Percentiles rank a stretch among this genome's conserved stretches.
phyloP scores from a whole-genome alignment of 2,113 vertebrate genomes.

The Cacatua alba region DNA sequence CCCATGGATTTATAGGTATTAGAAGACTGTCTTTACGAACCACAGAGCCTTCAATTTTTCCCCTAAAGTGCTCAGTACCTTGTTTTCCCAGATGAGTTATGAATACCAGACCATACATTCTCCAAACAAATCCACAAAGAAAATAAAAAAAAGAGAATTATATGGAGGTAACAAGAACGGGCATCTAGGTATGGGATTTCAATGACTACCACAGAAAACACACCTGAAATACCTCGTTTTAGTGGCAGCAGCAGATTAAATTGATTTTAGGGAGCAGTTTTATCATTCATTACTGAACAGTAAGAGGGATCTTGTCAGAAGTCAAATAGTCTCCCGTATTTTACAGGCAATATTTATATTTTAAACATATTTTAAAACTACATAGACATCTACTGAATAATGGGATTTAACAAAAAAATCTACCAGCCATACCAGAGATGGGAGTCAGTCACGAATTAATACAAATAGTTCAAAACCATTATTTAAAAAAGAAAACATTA shows the following conservation, averaged over 20 bases:
- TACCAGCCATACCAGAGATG: not conserved
- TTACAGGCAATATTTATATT: not conserved
- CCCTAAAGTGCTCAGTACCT: not conserved
- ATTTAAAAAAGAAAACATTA: not conserved
- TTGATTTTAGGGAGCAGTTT: not conserved
- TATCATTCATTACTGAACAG: not conserved
- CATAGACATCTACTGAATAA: not conserved
- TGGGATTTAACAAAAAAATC: not conserved
- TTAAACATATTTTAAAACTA: not conserved
- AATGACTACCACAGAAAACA: not conserved
- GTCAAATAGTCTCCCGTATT: not conserved
- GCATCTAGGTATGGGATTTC: not conserved
- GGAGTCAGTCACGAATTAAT: not conserved
- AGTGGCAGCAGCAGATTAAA: not conserved
- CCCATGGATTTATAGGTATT: not conserved
- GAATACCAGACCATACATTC: not conserved
- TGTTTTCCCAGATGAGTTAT: constrained; percentile 15
- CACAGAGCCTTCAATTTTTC: not conserved
- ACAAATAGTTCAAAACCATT: not conserved
- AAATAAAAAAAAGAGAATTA: not conserved
- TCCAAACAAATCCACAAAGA: not conserved
- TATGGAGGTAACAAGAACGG: not conserved
- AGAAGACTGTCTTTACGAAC: not conserved
- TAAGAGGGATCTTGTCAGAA: not conserved
- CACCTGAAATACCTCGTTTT: not conserved